A percentile compares a stretch with the other conserved stretches of the same genome.
Evolutionary conservation across 64 coral and sea anemone genomes (phyloP).

Genomic region (Montipora sp.): DNA sequence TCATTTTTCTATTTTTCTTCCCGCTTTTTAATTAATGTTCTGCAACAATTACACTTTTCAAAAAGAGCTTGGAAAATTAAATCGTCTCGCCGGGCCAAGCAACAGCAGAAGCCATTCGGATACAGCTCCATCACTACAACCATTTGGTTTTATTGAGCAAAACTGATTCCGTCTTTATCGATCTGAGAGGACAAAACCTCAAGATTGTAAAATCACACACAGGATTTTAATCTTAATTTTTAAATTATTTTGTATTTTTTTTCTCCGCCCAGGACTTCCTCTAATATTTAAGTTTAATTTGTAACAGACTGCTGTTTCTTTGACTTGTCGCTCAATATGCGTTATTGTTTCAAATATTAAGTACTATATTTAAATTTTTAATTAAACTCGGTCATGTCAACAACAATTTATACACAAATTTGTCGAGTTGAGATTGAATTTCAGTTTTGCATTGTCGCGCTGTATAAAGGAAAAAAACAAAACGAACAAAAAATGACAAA

Average conservation of each 20-base stretch:
- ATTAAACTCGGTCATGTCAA: conserved; percentile 6
- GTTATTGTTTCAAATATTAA: neutral
- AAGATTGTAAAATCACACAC: no score
- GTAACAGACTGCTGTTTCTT: neutral
- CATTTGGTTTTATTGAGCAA: neutral
- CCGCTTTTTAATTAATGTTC: no score
- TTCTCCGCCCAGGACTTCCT: neutral
- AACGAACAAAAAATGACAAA: neutral
- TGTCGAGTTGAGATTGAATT: neutral
- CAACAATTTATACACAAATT: conserved; percentile 5
- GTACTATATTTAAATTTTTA: conserved; percentile 34
- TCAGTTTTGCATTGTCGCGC: neutral
- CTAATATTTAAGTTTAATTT: neutral
- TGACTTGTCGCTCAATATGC: neutral
- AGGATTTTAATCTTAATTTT: neutral
- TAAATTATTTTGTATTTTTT: neutral
- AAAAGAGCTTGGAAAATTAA: no score
- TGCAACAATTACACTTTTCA: no score
- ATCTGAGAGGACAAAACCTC: neutral
- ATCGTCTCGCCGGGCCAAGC: no score
- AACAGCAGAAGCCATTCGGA: no score
- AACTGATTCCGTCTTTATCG: neutral
- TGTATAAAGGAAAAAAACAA: neutral
- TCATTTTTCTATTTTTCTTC: no score
- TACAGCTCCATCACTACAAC: neutral